phyloP scores from a whole-genome alignment of 53 echinoderm and acorn worm genomes.

The Temnopleurus reevesii region DNA sequence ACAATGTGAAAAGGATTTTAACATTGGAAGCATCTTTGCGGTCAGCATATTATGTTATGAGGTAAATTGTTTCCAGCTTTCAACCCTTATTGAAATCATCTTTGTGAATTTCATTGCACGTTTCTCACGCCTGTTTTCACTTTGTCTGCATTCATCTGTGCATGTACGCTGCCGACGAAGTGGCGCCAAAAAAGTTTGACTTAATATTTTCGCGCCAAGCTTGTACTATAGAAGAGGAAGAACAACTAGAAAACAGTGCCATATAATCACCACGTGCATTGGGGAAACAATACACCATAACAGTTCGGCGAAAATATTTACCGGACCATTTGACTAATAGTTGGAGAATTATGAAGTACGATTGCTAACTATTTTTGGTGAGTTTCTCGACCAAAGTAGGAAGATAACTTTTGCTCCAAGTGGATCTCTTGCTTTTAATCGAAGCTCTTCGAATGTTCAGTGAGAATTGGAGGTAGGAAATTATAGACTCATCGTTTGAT shows the following conservation, averaged over 20 bases:
- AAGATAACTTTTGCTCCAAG: background rate
- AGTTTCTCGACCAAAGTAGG: background rate
- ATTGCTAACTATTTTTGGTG: background rate
- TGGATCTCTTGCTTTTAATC: background rate
- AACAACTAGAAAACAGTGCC: too few relatives aligned
- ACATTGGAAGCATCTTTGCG: background rate
- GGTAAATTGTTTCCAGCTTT: background rate
- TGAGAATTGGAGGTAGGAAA: background rate
- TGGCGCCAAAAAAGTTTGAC: slow-evolving; percentile 6
- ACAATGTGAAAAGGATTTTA: background rate
- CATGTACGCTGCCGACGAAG: too few relatives aligned
- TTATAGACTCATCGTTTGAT: background rate
- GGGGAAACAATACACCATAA: too few relatives aligned
- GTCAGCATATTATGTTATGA: background rate
- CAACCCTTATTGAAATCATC: background rate
- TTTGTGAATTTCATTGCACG: background rate
- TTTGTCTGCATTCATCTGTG: background rate
- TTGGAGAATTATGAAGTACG: background rate
- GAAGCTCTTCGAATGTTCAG: background rate
- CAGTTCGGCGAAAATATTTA: too few relatives aligned
- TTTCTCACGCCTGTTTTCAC: background rate
- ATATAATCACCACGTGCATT: too few relatives aligned
- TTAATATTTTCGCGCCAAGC: background rate
- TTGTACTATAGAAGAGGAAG: background rate
- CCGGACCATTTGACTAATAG: too few relatives aligned